These are phyloP conservation scores for Manacus vitellinus DNA, from an alignment of 2,113 vertebrate genomes.

Conservation along the genomic window DNA sequence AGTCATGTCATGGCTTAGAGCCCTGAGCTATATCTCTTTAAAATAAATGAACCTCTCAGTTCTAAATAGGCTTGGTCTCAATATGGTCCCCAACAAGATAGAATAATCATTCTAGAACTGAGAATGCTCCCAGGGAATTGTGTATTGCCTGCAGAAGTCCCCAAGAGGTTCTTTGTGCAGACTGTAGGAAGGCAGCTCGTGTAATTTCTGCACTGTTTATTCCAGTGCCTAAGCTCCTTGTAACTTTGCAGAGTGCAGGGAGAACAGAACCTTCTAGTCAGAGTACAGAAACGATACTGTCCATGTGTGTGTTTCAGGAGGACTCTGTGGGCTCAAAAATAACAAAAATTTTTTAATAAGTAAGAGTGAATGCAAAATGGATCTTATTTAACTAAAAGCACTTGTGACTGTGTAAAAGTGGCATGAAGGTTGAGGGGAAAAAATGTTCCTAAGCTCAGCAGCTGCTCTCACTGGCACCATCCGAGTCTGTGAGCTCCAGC, in stretches of 20 bases:
- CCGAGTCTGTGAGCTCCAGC: background rate
- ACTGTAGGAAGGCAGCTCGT: background rate
- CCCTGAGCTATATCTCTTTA: background rate
- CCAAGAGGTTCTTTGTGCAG: background rate
- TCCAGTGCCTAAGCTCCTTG: background rate
- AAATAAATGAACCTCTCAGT: background rate
- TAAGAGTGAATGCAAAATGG: background rate
- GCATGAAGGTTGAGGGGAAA: background rate
- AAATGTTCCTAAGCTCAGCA: background rate
- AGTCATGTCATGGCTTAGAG: background rate
- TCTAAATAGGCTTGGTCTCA: background rate
- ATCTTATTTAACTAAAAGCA: background rate
- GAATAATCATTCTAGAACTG: background rate
- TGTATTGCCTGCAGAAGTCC: background rate
- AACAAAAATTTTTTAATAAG: background rate
- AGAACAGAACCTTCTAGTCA: background rate
- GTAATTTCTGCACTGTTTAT: background rate
- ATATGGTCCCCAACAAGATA: background rate
- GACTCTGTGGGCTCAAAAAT: background rate
- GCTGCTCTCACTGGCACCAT: background rate
- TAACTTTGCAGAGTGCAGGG: background rate
- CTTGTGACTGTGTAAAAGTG: background rate
- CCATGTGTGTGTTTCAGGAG: fast-evolving
- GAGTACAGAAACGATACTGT: background rate
- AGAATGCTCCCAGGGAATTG: background rate